A percentile compares a stretch with the other conserved stretches of the same genome.
Conservation (phyloP, 2,888 invertebrate species). For the Rhodophaea formosa region DNA sequence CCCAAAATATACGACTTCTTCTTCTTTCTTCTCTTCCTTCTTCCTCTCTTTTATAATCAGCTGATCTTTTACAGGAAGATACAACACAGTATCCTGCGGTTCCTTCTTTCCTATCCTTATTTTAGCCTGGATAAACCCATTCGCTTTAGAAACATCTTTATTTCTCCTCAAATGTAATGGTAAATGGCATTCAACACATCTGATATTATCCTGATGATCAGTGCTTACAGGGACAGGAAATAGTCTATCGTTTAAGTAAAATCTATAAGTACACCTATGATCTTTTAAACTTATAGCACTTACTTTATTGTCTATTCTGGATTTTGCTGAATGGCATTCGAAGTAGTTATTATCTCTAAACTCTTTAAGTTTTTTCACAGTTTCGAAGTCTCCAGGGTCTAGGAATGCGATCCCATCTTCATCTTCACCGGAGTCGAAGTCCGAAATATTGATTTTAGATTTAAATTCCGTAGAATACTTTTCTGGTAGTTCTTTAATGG, state of each 20-base stretch:
- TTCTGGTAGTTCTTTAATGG: slow-evolving; percentile 60
- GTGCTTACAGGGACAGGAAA: slow-evolving; percentile 76
- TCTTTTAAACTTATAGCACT: slow-evolving; percentile 46
- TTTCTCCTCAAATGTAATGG: slow-evolving; percentile 47
- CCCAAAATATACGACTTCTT: slow-evolving; percentile 63
- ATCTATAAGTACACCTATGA: slow-evolving; percentile 79
- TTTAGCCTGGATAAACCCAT: slow-evolving; percentile 72
- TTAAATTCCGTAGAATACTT: slow-evolving; percentile 29
- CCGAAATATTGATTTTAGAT: slow-evolving; percentile 23
- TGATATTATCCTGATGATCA: slow-evolving; percentile 65
- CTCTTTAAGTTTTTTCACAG: slow-evolving; percentile 53
- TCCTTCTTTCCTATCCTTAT: slow-evolving; percentile 49
- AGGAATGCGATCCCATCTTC: slow-evolving; percentile 43
- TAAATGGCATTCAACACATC: slow-evolving; percentile 76
- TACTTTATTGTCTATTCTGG: slow-evolving; percentile 45
- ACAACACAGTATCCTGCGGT: slow-evolving; percentile 55
- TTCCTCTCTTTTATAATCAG: slow-evolving; percentile 61
- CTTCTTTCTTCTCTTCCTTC: slow-evolving; percentile 37
- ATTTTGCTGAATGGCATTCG: slow-evolving; percentile 81
- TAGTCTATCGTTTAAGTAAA: slow-evolving; percentile 78
- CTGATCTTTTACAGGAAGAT: slow-evolving; percentile 61
- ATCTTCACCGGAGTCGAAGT: slow-evolving; percentile 39
- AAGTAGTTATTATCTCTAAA: slow-evolving; percentile 82
- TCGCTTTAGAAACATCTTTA: slow-evolving; percentile 33
- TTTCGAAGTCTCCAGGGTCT: slow-evolving; percentile 42